A percentile compares a stretch with the other conserved stretches of the same genome.
Evolutionary conservation across 2,888 invertebrate genomes (phyloP).

Genomic region (Baccha elongata): DNA sequence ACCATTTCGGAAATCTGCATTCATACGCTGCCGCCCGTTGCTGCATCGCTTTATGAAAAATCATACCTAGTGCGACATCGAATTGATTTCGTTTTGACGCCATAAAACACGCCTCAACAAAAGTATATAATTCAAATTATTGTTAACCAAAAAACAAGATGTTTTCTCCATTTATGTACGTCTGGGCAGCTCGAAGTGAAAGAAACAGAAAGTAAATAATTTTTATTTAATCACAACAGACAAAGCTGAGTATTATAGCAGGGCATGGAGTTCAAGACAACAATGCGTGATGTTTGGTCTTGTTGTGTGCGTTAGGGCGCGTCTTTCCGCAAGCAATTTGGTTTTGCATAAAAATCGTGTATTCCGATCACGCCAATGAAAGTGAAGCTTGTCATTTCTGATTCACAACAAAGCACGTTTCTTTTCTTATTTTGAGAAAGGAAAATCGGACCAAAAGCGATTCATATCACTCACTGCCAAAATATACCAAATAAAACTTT

Average conservation of each 20-base stretch:
- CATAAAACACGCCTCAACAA: conserved; percentile 21
- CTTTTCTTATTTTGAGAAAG: conserved; percentile 33
- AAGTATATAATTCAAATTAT: conserved; percentile 37
- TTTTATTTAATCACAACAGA: neutral
- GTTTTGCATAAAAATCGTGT: conserved; percentile 52
- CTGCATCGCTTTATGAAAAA: no score
- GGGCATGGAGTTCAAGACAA: conserved; percentile 36
- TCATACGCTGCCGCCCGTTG: conserved; percentile 15
- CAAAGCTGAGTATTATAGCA: neutral
- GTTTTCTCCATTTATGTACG: conserved; percentile 51
- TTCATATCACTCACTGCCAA: conserved; percentile 42
- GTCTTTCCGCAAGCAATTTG: conserved; percentile 42
- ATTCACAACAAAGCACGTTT: conserved; percentile 55
- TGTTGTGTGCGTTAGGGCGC: conserved; percentile 51
- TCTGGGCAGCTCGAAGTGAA: conserved; percentile 24
- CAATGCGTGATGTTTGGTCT: conserved; percentile 16
- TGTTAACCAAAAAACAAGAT: conserved; percentile 50
- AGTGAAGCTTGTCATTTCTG: conserved; percentile 65
- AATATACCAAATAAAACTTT: conserved; percentile 13
- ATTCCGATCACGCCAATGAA: conserved; percentile 66
- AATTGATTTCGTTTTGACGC: conserved; percentile 56
- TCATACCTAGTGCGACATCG: conserved; percentile 18
- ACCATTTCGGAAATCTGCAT: conserved; percentile 63
- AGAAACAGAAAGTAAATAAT: conserved; percentile 61
- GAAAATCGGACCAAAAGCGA: conserved; percentile 52